Base-by-base conservation (phyloP, 2,888 invertebrate genomes). In the Isoperla grammatica region DNA sequence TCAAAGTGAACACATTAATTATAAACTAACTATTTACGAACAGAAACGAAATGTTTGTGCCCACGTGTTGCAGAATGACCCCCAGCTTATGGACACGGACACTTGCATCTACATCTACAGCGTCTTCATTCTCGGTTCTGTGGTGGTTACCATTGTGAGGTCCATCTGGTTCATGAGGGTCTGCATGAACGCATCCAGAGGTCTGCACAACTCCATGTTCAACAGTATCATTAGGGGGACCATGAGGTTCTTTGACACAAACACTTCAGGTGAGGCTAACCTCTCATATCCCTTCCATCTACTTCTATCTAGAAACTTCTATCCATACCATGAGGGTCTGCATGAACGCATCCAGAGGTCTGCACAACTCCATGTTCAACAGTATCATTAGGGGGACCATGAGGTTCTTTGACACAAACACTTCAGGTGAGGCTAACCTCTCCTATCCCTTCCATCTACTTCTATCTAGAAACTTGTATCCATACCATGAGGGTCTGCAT, bases 341-440 rank as follows among this genome's bases (percentile, higher is more conserved):
- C 71, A 86, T 89, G 81, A 81, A 81, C 35, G 84, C 90, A 15
- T 88, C 90, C 0, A 83, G 81, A 64, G 80, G 77, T 57, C 76
- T 94, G 1, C 93, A 94, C 74, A 84, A 87, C 69, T 76, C 74
- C 20, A 91, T 93, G 89, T 90, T 93, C 73, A 75, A 80, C 17
- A 81, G 85, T 66, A 79, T 94, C 37, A 72, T 92, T 9, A 78
- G 85, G 63, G 85, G 89, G 0, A 87, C 89, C 0, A 87, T 90
- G 80, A 75, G 83, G 20, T 94, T 93, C 75, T 94, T 93, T 72
- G 88, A 91, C 71, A 85, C 82, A 5, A 91, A 92, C 73, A 88
- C 92, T 0, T 86, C 89, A 12, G 88, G 88, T 85, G 73, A 78
- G 77, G 65, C n/a, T n/a, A n/a, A n/a, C n/a, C n/a, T n/a, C n/a